Conservation (phyloP, 1,140 invertebrate genomes). For the Argopecten irradians region DNA sequence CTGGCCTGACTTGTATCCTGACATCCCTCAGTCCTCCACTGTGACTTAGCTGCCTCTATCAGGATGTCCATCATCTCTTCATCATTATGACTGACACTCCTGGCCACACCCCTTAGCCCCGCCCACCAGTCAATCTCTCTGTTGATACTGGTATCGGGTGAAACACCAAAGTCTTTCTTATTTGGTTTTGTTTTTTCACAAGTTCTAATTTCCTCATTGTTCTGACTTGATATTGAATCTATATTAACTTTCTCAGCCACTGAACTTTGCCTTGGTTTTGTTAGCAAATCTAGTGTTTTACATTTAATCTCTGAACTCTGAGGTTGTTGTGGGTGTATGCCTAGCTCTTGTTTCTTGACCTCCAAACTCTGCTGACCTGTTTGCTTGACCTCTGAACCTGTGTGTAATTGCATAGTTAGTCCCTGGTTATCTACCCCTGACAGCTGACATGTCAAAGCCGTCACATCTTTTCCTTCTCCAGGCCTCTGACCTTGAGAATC, state of each 20-base stretch:
- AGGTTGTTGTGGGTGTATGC: no score
- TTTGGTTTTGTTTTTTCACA: neutral
- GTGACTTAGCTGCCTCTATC: neutral
- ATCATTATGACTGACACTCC: neutral
- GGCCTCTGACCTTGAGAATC: neutral
- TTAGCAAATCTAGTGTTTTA: no score
- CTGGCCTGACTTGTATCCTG: neutral
- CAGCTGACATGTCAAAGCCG: neutral
- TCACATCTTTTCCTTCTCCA: neutral
- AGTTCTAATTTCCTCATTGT: no score
- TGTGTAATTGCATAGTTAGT: neutral
- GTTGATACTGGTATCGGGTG: neutral
- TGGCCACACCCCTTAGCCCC: conserved; percentile 1
- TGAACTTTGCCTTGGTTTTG: no score
- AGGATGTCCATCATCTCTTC: neutral
- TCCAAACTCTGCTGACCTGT: neutral
- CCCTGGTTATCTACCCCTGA: neutral
- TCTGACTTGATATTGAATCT: no score
- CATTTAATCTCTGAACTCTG: no score
- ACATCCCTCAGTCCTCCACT: neutral
- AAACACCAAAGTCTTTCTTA: neutral
- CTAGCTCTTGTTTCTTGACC: neutral
- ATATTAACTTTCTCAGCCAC: no score
- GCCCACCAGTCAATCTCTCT: neutral
- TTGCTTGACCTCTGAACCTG: neutral